These are phyloP conservation scores for Synanthedon formicaeformis DNA, from an alignment of 2,888 invertebrate genomes.

Conservation along the genomic window DNA sequence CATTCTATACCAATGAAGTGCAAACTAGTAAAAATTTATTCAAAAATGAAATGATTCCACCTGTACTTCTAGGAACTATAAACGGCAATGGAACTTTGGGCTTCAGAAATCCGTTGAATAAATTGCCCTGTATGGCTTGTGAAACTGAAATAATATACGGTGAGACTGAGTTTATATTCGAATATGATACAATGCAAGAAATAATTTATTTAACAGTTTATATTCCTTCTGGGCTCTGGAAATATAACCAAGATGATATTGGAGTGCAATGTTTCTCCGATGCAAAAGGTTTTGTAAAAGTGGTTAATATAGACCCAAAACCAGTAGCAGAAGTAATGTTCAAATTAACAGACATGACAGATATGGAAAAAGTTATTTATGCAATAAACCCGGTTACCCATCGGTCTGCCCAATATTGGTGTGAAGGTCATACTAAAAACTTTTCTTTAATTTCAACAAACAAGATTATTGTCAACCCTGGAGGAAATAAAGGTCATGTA, in stretches of 20 bases:
- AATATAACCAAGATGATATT: constrained; percentile 44
- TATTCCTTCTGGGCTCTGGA: constrained; percentile 66
- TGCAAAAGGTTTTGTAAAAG: constrained; percentile 60
- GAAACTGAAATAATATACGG: constrained; percentile 31
- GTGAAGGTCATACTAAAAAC: constrained; percentile 69
- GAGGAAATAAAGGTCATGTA: constrained; percentile 40
- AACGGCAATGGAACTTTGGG: constrained; percentile 36
- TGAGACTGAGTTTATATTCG: constrained; percentile 41
- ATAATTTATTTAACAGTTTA: constrained; percentile 65
- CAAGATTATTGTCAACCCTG: constrained; percentile 61
- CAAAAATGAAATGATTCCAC: neutral
- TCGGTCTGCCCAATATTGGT: constrained; percentile 75
- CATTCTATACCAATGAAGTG: constrained; percentile 3
- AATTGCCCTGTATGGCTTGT: constrained; percentile 51
- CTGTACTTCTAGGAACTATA: constrained; percentile 26
- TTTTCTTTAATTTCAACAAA: constrained; percentile 61
- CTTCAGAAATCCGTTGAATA: constrained; percentile 20
- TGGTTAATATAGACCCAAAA: constrained; percentile 47
- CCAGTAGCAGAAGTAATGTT: constrained; percentile 22
- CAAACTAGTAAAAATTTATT: neutral
- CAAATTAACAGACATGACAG: constrained; percentile 6
- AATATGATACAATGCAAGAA: constrained; percentile 32
- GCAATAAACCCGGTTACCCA: constrained; percentile 60
- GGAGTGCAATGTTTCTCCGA: constrained; percentile 74
- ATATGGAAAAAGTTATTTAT: constrained; percentile 54